These are phyloP conservation scores for Nicator chloris DNA, from an alignment of 2,113 vertebrate species.

Conservation along the genomic window DNA sequence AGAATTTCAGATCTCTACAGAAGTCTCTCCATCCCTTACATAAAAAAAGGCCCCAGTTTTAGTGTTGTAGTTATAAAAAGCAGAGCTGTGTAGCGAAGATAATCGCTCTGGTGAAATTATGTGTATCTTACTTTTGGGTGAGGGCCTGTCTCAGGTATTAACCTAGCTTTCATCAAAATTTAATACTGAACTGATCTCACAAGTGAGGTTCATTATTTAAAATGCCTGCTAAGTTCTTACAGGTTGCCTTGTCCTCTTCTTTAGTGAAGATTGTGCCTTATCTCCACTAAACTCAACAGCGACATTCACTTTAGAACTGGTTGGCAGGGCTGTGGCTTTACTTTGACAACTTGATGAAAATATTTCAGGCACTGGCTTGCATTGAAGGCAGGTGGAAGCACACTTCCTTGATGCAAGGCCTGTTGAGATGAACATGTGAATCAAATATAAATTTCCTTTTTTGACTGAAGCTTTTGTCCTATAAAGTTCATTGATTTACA, in stretches of 20 bases:
- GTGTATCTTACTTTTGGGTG: background rate
- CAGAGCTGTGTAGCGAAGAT: background rate
- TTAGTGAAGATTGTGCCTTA: background rate
- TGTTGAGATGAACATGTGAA: background rate
- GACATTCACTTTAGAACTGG: background rate
- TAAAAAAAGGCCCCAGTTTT: background rate
- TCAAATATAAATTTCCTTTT: background rate
- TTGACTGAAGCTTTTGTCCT: background rate
- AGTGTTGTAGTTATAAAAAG: background rate
- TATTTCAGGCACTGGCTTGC: background rate
- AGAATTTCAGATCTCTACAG: background rate
- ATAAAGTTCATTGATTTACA: background rate
- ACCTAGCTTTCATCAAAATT: slow-evolving; percentile 14
- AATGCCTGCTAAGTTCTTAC: background rate
- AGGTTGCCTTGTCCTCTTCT: background rate
- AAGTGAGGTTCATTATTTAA: slow-evolving; percentile 8
- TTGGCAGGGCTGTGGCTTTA: background rate
- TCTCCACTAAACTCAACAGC: background rate
- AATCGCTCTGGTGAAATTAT: background rate
- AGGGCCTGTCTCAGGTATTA: background rate
- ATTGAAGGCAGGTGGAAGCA: background rate
- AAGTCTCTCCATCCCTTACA: background rate
- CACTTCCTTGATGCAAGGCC: background rate
- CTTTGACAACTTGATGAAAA: background rate
- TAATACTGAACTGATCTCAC: background rate